Base-by-base conservation (phyloP, 2,888 invertebrate genomes). In the Ophion ventricosus region DNA sequence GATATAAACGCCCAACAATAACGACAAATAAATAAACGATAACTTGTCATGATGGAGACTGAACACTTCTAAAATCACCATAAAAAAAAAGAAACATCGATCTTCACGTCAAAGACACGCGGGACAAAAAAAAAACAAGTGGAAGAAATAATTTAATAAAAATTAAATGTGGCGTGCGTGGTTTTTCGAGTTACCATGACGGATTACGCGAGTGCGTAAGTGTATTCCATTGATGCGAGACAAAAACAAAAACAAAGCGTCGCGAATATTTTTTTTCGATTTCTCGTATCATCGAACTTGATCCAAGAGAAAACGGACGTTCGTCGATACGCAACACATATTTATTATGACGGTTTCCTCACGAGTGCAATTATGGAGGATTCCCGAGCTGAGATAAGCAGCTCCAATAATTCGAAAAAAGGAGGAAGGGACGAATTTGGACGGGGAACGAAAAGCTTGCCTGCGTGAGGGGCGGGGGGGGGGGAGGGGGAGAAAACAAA, bases 321-420 rank as follows among this genome's bases (percentile, higher is more conserved):
- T 25, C n/a, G 14, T 43, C 20, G 4, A 4, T 14, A n/a, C 8
- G n/a, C 17, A 23, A 63, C 54, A 54, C 26, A 63, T 26, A 29
- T 54, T 10, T 35, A 49, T n/a, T 63, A 73, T 77, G 83, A 73
- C 25, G 67, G 73, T 54, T 72, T 23, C 20, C 17, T 64, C 49
- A 54, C 75, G 74, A 49, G 29, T 26, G 49, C 59, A 43, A 80
- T 70, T 54, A 79, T 77, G 80, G 80, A 43, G 67, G 83, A 84
- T 20, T 20, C 72, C 80, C 43, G 76, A 73, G 56, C 70, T 64
- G 76, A 75, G 59, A 83, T 83, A 80, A 83, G 70, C 77, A 49
- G 29, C 29, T 40, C 69, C 49, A 2, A 49, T 14, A 23, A 72
- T 56, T 10, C 56, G 40, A 72, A 56, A 17, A 17, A 23, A 63